A percentile compares a stretch with the other conserved stretches of the same genome.
Evolutionary conservation across 2,797 vertebrate genomes (phyloP).

Genomic region (Leptodactylus fallax): DNA sequence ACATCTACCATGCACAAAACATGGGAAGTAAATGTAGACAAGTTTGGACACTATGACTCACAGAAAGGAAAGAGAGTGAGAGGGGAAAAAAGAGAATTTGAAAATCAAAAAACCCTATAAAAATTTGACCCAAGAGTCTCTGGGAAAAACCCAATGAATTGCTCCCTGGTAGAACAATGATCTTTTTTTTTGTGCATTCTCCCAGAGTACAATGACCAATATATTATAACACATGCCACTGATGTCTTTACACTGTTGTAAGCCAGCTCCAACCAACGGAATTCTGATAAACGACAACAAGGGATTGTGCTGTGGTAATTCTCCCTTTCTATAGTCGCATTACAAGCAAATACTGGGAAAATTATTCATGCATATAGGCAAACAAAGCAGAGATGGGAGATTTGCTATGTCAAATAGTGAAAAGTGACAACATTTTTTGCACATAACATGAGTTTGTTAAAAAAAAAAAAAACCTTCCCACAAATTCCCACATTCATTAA

Average conservation of each 20-base stretch:
- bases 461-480: background rate
- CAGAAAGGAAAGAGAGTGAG: conserved; percentile 83
- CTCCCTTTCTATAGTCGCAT: conserved; percentile 71
- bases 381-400: conserved; percentile 75
- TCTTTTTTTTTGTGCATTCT: conserved; percentile 87
- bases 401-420: conserved; percentile 73
- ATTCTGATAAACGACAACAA: conserved; percentile 77
- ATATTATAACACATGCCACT: conserved; percentile 93
- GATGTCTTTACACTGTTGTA: conserved; percentile 82
- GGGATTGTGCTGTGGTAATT: conserved; percentile 74
- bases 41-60: conserved; percentile 91
- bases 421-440: conserved; percentile 70
- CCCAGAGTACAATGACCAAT: conserved; percentile 87
- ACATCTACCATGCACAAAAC: conserved; percentile 97
- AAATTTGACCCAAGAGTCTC: conserved; percentile 98
- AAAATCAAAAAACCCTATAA: conserved; percentile 97
- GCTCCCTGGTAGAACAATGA: conserved; percentile 89
- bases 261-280: conserved; percentile 83
- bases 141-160: conserved; percentile 98
- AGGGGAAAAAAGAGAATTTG: conserved; percentile 86
- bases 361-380: conserved; percentile 77
- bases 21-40: conserved; percentile 98
- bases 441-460: conserved; percentile 59
- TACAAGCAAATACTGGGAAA: conserved; percentile 80
- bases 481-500: conserved; percentile 55